phyloP scores from a whole-genome alignment of 64 coral and sea anemone species.

The Trachythela sp. region DNA sequence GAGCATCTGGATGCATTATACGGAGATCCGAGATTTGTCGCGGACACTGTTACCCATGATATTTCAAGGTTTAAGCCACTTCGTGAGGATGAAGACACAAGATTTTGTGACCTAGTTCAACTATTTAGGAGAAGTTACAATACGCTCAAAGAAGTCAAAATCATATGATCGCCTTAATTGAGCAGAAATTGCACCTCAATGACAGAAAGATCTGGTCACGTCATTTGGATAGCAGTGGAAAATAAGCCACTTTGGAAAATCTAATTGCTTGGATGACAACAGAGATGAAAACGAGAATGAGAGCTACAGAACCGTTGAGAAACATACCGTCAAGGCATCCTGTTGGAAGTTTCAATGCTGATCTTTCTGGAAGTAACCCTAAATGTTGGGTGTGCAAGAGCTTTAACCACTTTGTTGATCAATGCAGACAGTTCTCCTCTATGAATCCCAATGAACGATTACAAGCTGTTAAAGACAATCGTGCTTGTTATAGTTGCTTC shows the following conservation, averaged over 20 bases:
- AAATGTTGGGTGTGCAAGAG: neutral
- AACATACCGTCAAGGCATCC: neutral
- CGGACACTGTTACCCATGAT: neutral
- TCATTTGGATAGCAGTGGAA: neutral
- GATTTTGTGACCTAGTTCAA: neutral
- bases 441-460: neutral
- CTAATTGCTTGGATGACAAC: neutral
- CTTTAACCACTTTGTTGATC: neutral
- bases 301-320: neutral
- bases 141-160: neutral
- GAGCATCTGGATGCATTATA: neutral
- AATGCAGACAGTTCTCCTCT: neutral
- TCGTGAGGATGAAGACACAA: neutral
- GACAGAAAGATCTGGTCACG: neutral
- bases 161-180: neutral
- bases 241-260: neutral
- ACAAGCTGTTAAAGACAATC: neutral
- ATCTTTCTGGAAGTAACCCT: neutral
- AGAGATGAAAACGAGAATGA: neutral
- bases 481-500: neutral
- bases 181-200: neutral
- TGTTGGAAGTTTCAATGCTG: neutral
- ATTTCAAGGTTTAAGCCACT: neutral
- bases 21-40: neutral
- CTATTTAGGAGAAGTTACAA: neutral